These are phyloP conservation scores for Anastatus disparis DNA, from an alignment of 1,140 invertebrate species.

Conservation along the genomic window DNA sequence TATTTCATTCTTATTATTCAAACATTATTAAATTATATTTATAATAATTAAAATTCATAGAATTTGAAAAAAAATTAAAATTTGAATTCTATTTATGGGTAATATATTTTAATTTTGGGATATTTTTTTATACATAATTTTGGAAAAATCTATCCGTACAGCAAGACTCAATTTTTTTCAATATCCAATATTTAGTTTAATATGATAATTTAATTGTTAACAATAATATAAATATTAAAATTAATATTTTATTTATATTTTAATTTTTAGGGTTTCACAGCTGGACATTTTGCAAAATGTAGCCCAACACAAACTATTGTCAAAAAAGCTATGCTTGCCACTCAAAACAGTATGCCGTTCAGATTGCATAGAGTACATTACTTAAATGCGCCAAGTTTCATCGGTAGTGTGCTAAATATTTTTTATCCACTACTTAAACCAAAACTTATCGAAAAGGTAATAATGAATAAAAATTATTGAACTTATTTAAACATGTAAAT, in stretches of 20 bases:
- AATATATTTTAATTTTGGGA: too few species aligned
- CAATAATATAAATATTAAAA: too few species aligned
- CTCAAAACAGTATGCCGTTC: slow-evolving; percentile 64
- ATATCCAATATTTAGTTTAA: too few species aligned
- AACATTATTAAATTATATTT: too few species aligned
- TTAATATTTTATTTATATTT: neutral
- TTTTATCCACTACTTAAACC: slow-evolving; percentile 62
- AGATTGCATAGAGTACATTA: slow-evolving; percentile 58
- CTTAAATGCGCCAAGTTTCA: slow-evolving; percentile 58
- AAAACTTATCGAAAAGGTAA: slow-evolving; percentile 61
- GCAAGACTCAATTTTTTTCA: too few species aligned
- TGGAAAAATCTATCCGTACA: too few species aligned
- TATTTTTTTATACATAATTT: too few species aligned
- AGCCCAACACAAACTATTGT: slow-evolving; percentile 57
- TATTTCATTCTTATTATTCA: too few species aligned
- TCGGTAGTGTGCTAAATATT: slow-evolving; percentile 56
- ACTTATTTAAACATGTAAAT: neutral
- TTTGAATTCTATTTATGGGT: too few species aligned
- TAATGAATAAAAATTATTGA: neutral
- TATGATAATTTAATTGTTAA: too few species aligned
- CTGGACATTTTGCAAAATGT: slow-evolving; percentile 60
- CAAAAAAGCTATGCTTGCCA: slow-evolving; percentile 59
- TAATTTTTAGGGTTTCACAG: slow-evolving; percentile 55
- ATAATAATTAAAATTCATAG: too few species aligned
- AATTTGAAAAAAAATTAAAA: too few species aligned